Conservation (phyloP, 2,888 invertebrate species). For the Alcis repandata region DNA sequence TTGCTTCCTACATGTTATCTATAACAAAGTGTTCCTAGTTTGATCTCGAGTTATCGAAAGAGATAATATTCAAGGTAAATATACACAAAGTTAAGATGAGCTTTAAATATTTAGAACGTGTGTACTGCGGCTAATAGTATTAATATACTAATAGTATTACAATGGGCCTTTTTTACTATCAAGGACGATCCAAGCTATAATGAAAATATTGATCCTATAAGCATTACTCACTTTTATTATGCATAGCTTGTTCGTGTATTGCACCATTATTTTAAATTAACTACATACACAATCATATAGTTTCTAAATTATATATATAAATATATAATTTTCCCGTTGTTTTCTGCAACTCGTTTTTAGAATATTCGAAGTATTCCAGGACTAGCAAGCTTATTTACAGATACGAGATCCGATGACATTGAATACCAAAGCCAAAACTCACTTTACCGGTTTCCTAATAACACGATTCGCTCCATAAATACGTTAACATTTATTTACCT, state of each 20-base stretch:
- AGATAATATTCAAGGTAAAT: conserved; percentile 12
- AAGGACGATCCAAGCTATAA: conserved; percentile 4
- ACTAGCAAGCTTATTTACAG: conserved; percentile 22
- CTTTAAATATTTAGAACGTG: background rate
- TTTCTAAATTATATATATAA: background rate
- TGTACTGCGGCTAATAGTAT: background rate
- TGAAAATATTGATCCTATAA: background rate
- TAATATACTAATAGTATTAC: background rate
- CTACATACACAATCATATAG: background rate
- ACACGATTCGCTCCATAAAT: conserved; percentile 27
- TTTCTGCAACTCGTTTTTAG: background rate
- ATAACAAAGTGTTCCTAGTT: conserved; percentile 6
- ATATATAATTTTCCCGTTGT: conserved; percentile 17
- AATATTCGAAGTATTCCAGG: conserved; percentile 26
- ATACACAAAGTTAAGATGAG: background rate
- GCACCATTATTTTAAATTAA: background rate
- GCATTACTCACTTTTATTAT: background rate
- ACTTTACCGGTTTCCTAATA: conserved; percentile 45
- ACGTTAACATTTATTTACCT: conserved; percentile 19
- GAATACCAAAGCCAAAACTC: conserved; percentile 34
- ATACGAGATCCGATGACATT: conserved; percentile 32
- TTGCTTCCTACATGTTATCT: conserved; percentile 20
- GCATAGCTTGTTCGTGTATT: background rate
- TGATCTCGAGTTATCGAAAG: conserved; percentile 12
- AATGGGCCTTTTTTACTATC: conserved; percentile 7